phyloP scores from a whole-genome alignment of 2,113 vertebrate genomes.

The Ahaetulla prasina region DNA sequence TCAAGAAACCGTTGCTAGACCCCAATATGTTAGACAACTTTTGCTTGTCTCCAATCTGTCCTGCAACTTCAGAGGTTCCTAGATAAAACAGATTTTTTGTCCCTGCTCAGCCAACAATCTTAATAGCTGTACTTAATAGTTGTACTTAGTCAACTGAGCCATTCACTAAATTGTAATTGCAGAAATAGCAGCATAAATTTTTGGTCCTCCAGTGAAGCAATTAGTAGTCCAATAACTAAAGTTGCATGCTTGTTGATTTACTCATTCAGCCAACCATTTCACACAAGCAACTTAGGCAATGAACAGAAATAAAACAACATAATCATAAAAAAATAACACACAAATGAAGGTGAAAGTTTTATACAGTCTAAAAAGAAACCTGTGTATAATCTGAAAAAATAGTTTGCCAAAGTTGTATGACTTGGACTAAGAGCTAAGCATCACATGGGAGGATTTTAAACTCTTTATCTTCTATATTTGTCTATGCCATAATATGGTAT shows the following conservation, averaged over 20 bases:
- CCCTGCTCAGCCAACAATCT: background rate
- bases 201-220: background rate
- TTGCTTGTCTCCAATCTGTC: background rate
- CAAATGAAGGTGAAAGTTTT: background rate
- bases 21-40: background rate
- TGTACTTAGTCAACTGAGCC: background rate
- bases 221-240: background rate
- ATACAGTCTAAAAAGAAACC: background rate
- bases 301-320: background rate
- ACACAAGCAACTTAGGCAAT: background rate
- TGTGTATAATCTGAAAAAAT: background rate
- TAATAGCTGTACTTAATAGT: background rate
- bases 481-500: background rate
- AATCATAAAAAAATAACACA: background rate
- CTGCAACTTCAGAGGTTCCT: background rate
- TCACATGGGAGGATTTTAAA: background rate
- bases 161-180: background rate
- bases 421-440: background rate
- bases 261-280: background rate
- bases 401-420: background rate
- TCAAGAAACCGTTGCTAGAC: background rate
- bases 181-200: background rate
- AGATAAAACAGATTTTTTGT: background rate
- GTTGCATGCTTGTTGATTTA: background rate
- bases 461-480: background rate